phyloP scores from a whole-genome alignment of 2,797 vertebrate species.

The Anas bahamensis region DNA sequence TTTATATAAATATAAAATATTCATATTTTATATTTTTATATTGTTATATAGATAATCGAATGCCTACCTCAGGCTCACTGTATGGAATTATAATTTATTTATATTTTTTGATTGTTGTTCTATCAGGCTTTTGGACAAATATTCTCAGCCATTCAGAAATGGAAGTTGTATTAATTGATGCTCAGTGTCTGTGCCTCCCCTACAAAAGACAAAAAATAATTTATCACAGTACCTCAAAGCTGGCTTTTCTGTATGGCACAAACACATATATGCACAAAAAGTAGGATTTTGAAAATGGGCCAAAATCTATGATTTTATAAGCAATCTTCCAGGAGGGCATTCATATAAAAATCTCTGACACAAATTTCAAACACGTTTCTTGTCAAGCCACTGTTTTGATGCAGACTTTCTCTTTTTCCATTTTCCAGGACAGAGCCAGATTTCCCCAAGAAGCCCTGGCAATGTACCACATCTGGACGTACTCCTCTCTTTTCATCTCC shows the following conservation, averaged over 20 bases:
- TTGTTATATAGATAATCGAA: background rate
- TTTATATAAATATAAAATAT: background rate
- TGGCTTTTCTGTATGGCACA: background rate
- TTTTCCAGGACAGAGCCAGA: slow-evolving; percentile 12
- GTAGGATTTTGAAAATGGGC: background rate
- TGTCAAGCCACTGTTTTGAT: background rate
- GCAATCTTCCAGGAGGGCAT: background rate
- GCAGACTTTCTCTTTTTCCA: background rate
- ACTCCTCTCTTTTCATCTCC: slow-evolving; percentile 1
- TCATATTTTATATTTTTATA: too few species aligned
- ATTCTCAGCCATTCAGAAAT: background rate
- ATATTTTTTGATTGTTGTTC: background rate
- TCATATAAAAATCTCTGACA: background rate
- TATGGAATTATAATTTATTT: background rate
- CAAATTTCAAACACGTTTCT: background rate
- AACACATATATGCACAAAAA: background rate
- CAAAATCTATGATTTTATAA: background rate
- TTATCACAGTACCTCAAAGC: background rate
- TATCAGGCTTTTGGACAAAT: background rate
- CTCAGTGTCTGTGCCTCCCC: background rate
- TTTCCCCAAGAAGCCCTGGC: background rate
- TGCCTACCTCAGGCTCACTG: background rate
- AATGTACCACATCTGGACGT: fast-evolving
- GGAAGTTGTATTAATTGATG: background rate
- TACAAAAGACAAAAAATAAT: background rate